Evolutionary conservation across 2,113 vertebrate species (phyloP).

Genomic region (Cyprinodon tularosa): DNA sequence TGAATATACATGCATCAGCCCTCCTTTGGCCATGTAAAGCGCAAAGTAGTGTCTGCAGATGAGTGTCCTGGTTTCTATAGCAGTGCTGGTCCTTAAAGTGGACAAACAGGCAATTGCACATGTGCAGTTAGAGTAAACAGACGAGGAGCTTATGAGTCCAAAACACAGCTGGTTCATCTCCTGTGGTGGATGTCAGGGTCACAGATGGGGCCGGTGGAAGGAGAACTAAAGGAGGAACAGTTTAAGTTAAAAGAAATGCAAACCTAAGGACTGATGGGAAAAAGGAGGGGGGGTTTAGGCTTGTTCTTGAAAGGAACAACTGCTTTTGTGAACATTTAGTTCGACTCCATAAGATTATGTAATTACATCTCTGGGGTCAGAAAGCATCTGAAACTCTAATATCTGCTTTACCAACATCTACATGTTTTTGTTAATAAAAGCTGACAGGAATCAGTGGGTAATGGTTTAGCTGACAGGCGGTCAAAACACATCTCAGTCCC

Average conservation of each 20-base stretch:
- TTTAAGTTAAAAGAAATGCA: background rate
- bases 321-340: conserved; percentile 7
- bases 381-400: background rate
- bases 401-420: background rate
- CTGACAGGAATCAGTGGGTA: background rate
- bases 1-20: background rate
- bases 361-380: background rate
- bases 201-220: conserved; percentile 47
- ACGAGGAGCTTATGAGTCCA: conserved; percentile 39
- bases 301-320: background rate
- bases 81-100: background rate
- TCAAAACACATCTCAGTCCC: background rate
- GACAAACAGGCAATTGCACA: conserved; percentile 2
- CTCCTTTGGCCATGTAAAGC: background rate
- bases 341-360: conserved; percentile 1
- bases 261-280: background rate
- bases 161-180: conserved; percentile 73
- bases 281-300: background rate
- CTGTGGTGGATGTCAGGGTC: conserved; percentile 65
- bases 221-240: background rate
- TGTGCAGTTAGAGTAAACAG: conserved; percentile 55
- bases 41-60: background rate
- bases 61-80: conserved; percentile 5
- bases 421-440: background rate
- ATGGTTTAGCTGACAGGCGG: conserved; percentile 10